Evolutionary conservation across 2,113 vertebrate genomes (phyloP).

Genomic region (Sprattus sprattus): DNA sequence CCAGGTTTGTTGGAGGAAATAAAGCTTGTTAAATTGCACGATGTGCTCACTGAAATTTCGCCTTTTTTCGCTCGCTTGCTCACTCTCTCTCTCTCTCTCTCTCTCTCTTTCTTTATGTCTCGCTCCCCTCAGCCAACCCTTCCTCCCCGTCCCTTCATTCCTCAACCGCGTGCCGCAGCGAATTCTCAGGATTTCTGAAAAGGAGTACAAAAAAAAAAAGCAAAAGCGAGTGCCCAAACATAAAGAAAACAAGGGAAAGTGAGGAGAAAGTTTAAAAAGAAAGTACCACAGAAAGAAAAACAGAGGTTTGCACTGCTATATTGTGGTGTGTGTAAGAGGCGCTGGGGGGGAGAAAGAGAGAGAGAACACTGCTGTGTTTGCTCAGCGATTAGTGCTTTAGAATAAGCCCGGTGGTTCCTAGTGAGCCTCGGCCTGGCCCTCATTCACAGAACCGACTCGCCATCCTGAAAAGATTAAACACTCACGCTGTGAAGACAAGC

Average conservation of each 20-base stretch:
- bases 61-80: conserved; percentile 35
- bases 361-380: conserved; percentile 99
- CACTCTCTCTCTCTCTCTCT: conserved; percentile 22
- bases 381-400: conserved; percentile 99
- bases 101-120: not conserved
- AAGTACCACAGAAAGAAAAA: conserved; percentile 41
- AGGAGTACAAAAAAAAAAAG: conserved; percentile 40
- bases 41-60: conserved; percentile 44
- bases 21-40: conserved; percentile 74
- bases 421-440: conserved; percentile 92
- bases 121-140: not conserved
- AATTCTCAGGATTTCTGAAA: conserved; percentile 57
- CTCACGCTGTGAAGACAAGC: conserved; percentile 99
- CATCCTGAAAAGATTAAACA: conserved; percentile 99
- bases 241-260: conserved; percentile 58
- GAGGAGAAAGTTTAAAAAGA: conserved; percentile 35
- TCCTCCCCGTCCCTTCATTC: not conserved
- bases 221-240: conserved; percentile 21
- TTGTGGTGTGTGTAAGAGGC: conserved; percentile 89
- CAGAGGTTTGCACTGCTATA: conserved; percentile 78
- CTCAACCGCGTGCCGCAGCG: conserved; percentile 11
- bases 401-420: conserved; percentile 98
- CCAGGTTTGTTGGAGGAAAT: conserved; percentile 70
- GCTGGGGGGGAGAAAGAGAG: conserved; percentile 76
- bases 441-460: conserved; percentile 98